A percentile compares a stretch with the other conserved stretches of the same genome.
Evolutionary conservation across 2,113 vertebrate genomes (phyloP).

Genomic region (Synodontis membranacea): DNA sequence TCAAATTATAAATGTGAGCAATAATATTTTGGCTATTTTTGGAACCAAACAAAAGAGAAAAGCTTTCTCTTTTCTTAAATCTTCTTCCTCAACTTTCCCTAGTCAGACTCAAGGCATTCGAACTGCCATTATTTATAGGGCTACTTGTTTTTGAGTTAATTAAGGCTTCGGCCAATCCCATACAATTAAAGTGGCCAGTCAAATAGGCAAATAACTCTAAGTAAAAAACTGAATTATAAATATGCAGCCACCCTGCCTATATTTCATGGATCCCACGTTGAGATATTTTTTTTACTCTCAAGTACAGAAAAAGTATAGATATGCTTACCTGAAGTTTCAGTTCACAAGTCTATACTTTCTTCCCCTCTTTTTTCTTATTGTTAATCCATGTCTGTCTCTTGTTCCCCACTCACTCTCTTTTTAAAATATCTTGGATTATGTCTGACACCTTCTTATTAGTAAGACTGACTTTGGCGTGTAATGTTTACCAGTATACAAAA

Average conservation of each 20-base stretch:
- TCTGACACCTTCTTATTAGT: not conserved
- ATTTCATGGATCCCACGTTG: not conserved
- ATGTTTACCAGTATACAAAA: constrained; percentile 38
- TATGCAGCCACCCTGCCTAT: not conserved
- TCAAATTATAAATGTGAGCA: not conserved
- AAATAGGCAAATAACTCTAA: not conserved
- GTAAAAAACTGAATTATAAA: not conserved
- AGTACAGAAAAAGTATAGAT: not conserved
- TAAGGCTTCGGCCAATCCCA: not conserved
- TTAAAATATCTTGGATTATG: not conserved
- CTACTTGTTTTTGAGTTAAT: not conserved
- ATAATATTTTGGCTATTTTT: not conserved
- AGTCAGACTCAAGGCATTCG: not conserved
- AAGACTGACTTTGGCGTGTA: not conserved
- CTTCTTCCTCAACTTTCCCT: not conserved
- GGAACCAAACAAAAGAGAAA: not conserved
- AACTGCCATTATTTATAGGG: not conserved
- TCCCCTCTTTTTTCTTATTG: not conserved
- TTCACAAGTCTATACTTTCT: not conserved
- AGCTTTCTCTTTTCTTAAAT: not conserved
- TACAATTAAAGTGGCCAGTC: not conserved
- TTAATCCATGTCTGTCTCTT: not conserved
- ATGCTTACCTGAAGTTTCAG: not conserved
- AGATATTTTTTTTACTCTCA: not conserved
- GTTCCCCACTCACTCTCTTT: not conserved